Evolutionary conservation across 1,140 invertebrate species (phyloP).

Genomic region (Halyomorpha halys): DNA sequence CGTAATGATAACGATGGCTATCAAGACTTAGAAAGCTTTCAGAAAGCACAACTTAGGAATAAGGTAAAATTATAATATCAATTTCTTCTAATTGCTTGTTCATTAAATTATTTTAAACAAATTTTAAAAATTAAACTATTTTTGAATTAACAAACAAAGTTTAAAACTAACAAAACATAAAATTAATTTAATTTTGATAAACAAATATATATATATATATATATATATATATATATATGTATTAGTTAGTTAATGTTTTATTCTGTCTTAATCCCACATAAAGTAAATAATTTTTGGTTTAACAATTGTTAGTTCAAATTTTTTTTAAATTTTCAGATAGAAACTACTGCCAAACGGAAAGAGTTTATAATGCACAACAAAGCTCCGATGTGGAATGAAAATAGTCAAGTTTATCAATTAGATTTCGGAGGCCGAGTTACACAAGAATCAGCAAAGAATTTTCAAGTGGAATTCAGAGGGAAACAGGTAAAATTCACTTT

Average conservation of each 20-base stretch:
- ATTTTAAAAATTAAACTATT: no score
- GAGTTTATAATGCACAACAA: conserved; percentile 98
- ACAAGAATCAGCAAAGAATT: conserved; percentile 98
- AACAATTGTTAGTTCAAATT: no score
- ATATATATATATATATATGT: no score
- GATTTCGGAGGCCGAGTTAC: conserved; percentile 99
- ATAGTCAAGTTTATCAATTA: conserved; percentile 96
- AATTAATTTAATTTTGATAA: no score
- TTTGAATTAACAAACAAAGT: no score
- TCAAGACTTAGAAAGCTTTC: conserved; percentile 83
- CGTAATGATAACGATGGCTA: conserved; percentile 71
- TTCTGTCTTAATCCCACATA: no score
- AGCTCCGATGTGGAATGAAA: conserved; percentile 99
- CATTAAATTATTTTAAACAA: no score
- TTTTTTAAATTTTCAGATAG: conserved; percentile 27
- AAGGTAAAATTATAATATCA: conserved; percentile 52
- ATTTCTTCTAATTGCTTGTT: no score
- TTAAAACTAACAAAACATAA: no score
- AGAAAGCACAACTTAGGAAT: conserved; percentile 85
- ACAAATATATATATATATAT: no score
- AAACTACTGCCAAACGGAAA: conserved; percentile 37
- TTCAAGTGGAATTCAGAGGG: conserved; percentile 95
- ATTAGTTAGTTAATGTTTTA: no score
- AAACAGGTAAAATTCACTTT: conserved; percentile 66
- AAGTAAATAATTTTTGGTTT: no score